Conservation (phyloP, 2,113 vertebrate genomes). For the Callorhinus ursinus region DNA sequence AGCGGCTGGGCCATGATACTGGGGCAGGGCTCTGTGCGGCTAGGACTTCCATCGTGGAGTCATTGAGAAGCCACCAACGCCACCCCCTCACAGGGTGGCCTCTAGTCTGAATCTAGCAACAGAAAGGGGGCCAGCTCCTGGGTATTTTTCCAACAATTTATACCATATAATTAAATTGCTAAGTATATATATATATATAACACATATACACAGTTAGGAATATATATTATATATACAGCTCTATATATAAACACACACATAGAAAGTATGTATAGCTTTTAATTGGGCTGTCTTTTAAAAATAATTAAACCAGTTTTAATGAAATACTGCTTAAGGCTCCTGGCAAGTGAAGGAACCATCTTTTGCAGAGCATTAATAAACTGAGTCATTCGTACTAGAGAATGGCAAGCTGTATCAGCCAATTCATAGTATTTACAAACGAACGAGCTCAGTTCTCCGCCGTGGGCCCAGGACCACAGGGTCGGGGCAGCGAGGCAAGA, state of each 20-base stretch:
- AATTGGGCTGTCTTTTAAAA: slow-evolving; percentile 67
- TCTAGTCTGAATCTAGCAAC: not conserved
- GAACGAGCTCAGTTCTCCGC: not conserved
- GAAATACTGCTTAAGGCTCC: slow-evolving; percentile 54
- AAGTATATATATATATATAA: not conserved
- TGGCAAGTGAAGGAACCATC: slow-evolving; percentile 44
- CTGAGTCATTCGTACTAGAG: not conserved
- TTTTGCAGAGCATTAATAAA: slow-evolving; percentile 45
- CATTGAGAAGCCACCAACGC: not conserved
- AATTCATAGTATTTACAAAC: not conserved
- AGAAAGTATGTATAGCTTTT: slow-evolving; percentile 42
- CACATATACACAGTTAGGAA: not conserved
- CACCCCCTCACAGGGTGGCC: not conserved
- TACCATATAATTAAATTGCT: slow-evolving; percentile 57
- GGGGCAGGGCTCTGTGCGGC: not conserved
- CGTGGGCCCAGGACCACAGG: not conserved
- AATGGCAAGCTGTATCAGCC: not conserved
- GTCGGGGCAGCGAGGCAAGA: not conserved
- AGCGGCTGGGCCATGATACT: not conserved
- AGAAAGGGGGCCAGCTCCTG: not conserved
- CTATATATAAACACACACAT: slow-evolving; percentile 37
- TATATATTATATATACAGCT: not conserved
- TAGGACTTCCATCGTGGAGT: not conserved
- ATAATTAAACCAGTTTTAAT: slow-evolving; percentile 74
- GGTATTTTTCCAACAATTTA: slow-evolving; percentile 51